Evolutionary conservation across 2,888 invertebrate species (phyloP).

Genomic region (Pantelozetes paolii): DNA sequence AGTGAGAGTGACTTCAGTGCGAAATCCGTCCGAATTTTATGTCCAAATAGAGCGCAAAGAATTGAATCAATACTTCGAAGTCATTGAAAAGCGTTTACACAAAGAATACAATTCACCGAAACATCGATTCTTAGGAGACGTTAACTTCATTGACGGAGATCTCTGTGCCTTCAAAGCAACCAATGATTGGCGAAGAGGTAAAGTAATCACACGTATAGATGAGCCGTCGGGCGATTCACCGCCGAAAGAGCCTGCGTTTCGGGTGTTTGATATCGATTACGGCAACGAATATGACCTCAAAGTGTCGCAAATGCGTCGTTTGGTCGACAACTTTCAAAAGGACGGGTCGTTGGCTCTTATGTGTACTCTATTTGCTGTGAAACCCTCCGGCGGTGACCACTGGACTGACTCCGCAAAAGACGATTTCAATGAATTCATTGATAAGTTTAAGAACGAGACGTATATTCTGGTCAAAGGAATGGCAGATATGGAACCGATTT

Average conservation of each 20-base stretch:
- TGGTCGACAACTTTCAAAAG: neutral
- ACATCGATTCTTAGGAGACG: neutral
- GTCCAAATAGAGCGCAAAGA: neutral
- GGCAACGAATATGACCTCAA: neutral
- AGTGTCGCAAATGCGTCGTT: neutral
- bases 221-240: neutral
- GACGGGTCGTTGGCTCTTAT: conserved; percentile 26
- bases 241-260: neutral
- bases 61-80: neutral
- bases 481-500: neutral
- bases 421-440: neutral
- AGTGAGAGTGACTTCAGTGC: neutral
- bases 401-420: conserved; percentile 21
- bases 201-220: neutral
- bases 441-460: neutral
- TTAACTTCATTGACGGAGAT: neutral
- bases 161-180: neutral
- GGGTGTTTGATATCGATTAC: neutral
- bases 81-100: neutral
- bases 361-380: neutral
- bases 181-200: conserved; percentile 9
- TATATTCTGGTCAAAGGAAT: conserved; percentile 15
- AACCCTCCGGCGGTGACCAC: neutral
- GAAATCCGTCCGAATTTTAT: neutral
- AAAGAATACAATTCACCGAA: neutral